A percentile compares a stretch with the other conserved stretches of the same genome.
These are phyloP conservation scores for Epinotia bilunana DNA, from an alignment of 2,888 invertebrate genomes.

Conservation along the genomic window DNA sequence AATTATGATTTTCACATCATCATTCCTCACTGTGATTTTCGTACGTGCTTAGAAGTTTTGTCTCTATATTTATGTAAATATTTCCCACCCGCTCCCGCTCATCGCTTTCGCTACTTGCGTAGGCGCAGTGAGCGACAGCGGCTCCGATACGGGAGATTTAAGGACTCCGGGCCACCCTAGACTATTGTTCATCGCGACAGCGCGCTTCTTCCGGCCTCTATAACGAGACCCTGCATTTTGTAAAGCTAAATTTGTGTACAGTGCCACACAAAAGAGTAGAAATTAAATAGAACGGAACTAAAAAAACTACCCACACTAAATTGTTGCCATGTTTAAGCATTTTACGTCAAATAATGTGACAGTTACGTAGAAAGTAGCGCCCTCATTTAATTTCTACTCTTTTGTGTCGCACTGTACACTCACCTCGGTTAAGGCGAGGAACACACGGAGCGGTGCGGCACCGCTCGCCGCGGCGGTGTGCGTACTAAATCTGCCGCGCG, in stretches of 20 bases:
- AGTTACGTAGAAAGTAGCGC: no score
- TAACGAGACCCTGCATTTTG: not conserved
- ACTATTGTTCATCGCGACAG: slow-evolving; percentile 26
- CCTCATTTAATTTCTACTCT: no score
- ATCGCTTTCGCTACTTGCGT: slow-evolving; percentile 17
- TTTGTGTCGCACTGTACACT: no score
- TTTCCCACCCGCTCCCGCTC: slow-evolving; percentile 4
- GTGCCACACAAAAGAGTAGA: no score
- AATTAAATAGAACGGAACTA: no score
- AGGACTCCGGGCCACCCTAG: slow-evolving; percentile 22
- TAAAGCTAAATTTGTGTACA: not conserved
- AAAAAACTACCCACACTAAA: no score
- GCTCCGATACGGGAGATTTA: slow-evolving; percentile 42
- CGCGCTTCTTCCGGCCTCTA: slow-evolving; percentile 30
- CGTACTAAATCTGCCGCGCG: no score
- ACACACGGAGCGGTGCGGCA: no score
- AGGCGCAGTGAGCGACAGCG: slow-evolving; percentile 39
- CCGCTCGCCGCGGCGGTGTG: no score
- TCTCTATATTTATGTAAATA: not conserved
- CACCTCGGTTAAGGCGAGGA: not conserved
- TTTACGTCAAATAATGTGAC: no score
- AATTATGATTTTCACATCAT: not conserved
- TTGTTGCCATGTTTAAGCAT: no score
- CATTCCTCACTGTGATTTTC: not conserved
- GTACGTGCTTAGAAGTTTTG: no score